Base-by-base conservation (phyloP, 2,797 vertebrate species). In the Morus bassanus region DNA sequence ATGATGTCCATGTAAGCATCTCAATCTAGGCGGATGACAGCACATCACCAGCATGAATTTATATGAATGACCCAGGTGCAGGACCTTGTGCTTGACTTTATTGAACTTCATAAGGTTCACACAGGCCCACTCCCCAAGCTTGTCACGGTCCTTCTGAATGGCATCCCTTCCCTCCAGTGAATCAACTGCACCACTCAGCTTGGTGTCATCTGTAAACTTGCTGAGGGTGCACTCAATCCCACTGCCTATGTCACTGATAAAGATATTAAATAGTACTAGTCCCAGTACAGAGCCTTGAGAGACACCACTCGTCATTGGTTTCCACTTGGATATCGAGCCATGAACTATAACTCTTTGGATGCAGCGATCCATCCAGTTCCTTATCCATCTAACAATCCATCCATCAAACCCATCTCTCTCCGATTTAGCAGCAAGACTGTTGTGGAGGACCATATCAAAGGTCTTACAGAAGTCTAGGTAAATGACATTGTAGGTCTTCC, bases 401-500 rank as follows among this genome's bases (percentile, higher is more conserved):
- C 27, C 2, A 1, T 39, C 59, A 78, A 59, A 57, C 33, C 13
- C 30, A 51, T 45, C 10, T 72, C 41, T 56, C 27, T 50, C 17
- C 13, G 51, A 12, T n/a, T 72, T 65, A 78, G 17, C n/a, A 46
- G 11, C 37, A 84, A 59, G 21, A 45, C 51, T 18, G 7, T 18
- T 57, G 19, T 15, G 28, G 51, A 13, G 10, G 6, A 37, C 3
- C 1, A 0, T 43, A 50, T 25, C 33, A 70, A 73, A 78, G 7
- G 8, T 13, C n/a, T 73, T 50, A 19, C 11, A 61, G 73, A 83
- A 76, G 27, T 41, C 16, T 53, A 48, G 4, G 31, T 21, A 41
- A 23, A 48, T 37, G 9, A 30, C 1, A 33, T 18, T 0, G 0
- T 72, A 53, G 11, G 2, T 54, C 17, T 64, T n/a, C 22, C 39